Base-by-base conservation (phyloP, 1,140 invertebrate species). In the Drosophila micromelanica region DNA sequence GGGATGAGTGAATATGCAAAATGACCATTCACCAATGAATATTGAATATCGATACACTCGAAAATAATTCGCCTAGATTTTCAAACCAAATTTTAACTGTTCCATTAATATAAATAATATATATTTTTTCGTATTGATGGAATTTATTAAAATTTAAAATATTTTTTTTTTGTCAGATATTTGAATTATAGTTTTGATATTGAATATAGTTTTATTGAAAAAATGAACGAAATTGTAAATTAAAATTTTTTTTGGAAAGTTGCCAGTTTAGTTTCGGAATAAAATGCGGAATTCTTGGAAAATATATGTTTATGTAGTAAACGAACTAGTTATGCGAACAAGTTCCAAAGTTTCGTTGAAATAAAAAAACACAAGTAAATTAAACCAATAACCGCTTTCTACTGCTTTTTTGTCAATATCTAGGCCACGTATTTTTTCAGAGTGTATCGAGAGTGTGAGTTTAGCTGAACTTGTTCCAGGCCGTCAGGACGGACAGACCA, bases 401-500 rank as follows among this genome's bases (percentile, higher is more conserved):
- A n/a, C 5, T 13, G n/a, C 43, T 6, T 7, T 17, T 20, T 13
- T 4, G 5, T n/a, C 15, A 45, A 48, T 43, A 49, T 35, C 46
- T 37, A 54, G 5, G 12, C 17, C 8, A 45, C n/a, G 15, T 32
- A 35, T 23, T 12, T 37, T 17, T 9, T 2, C 5, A 1, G 15
- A 57, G 67, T 30, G 51, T 35, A n/a, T 9, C 17, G 20, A 13
- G 12, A 55, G 11, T n/a, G 40, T n/a, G 11, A 6, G 27, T 40
- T 17, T 79, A 89, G 43, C 65, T 64, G 32, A 89, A 86, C 73
- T 85, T 91, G 51, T 81, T 75, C 89, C 89, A 91, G 62, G 90
- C 90, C 12, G 85, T 89, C 57, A 91, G 68, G 37, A 89, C 43
- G 46, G 90, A 85, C 40, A 91, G 60, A n/a, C 90, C 90, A 8